Base-by-base conservation (phyloP, 2,797 vertebrate species). In the Eidolon dupreanum region DNA sequence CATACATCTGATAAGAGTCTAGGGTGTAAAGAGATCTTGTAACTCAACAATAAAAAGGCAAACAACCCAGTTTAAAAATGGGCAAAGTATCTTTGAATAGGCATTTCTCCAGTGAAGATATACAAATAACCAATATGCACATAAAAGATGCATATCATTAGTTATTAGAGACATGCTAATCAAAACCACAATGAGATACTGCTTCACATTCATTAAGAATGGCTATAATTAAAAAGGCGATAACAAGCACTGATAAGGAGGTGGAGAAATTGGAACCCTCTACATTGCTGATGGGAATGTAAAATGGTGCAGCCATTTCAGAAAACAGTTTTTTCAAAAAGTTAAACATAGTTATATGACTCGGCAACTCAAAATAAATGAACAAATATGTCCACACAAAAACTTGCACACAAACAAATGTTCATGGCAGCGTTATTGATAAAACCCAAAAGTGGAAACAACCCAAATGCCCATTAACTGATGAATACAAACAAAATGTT, bases 41-140 rank as follows among this genome's bases (percentile, higher is more conserved):
- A 86, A 93, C n/a, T 73, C 63, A 86, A 71, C 33, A 77, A 85
- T 28, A 57, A 85, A 94, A 85, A 68, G 11, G 73, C 17, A 71
- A 49, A 49, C 17, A 49, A 70, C 31, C 22, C 55, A 65, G 41
- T 43, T 75, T 33, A 65, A 83, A 93, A 95, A 63, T 11, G 41
- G 43, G 31, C 61, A 77, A 77, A 88, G 33, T 63, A 68, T 51
- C 33, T 90, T 49, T 71, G 26, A 88, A 93, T 6, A 88, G 28
- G 61, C 82, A 84, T 85, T 84, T 93, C n/a, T 78, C 81, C 55
- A 84, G 33, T 33, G 73, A 46, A 87, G 49, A 59, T 15, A 78
- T 17, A 66, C 51, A 79, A 84, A 73, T 9, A 88, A 59, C n/a
- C n/a, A 88, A 61, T 63, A 79, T 9, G 51, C 41, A 55, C 20